Evolutionary conservation across 1,140 invertebrate species (phyloP), one percentile per base, ranked within the genome.

Genomic region (Macrobrachium nipponense): DNA sequence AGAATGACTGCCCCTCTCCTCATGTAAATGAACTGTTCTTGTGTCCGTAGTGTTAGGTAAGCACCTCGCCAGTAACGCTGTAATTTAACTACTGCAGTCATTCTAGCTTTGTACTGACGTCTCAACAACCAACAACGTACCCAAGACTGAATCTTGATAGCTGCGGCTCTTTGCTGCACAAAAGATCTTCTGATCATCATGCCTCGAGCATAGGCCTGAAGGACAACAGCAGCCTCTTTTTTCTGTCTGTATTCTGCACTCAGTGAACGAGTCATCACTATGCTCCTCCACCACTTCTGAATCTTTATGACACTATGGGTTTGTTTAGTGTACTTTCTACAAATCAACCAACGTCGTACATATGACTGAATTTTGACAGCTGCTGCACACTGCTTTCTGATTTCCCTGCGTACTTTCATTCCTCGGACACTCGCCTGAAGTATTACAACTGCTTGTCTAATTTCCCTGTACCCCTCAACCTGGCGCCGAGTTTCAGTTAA

Each of bases 51-150:
- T 17, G 84, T 58, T 17, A 80, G 27, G 61, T 73, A 86, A 10
- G 84, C 84, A 66, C 87, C 80, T 43, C 87, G 84, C 87, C 87
- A 88, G 27, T 87, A 78, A 11, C 81, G 75, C 81, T 88, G 87
- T 27, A 88, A 14, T 36, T 62, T 79, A 11, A 87, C 27, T 7
- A 87, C 84, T 0, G 87, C 87, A 17, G 70, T 14, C 58, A 86
- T 86, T 58, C 51, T 72, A 6, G 78, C 61, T 17, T 18, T n/a
- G 61, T 64, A 80, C 27, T 61, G 58, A 17, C 17, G 75, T 58
- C 60, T 60, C 36, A 76, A 27, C 64, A 44, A 59, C 80, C 59
- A 82, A 5, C 66, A 51, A 11, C 80, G 80, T 14, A 73, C 27
- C 15, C 18, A 70, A 8, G 68, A 15, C 68, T 82, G 80, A 51